These are phyloP conservation scores for human DNA, from an alignment of 2,113 vertebrate genomes.

Conservation along the genomic window GRCh38 chr4:47824501-47825000, in stretches of 20 bases:
- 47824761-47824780: neutral
- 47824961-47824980: conserved; percentile 79
- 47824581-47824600: too few species aligned
- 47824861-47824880: neutral
- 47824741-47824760: neutral
- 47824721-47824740: neutral
- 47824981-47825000: conserved; percentile 83
- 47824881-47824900: neutral
- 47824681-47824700: neutral
- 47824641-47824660: neutral
- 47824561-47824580: too few species aligned
- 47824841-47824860: neutral
- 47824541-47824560: too few species aligned
- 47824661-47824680: neutral
- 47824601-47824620: too few species aligned
- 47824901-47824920: neutral
- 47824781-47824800: too few species aligned
- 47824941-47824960: conserved; percentile 82
- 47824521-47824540: too few species aligned
- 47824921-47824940: conserved; percentile 16
- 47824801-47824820: neutral
- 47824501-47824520: too few species aligned
- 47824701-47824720: neutral
- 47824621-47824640: neutral
- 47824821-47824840: neutral